A percentile compares a stretch with the other conserved stretches of the same genome.
Conservation (phyloP, 2,113 vertebrate genomes). For the Nansenia antarctica region DNA sequence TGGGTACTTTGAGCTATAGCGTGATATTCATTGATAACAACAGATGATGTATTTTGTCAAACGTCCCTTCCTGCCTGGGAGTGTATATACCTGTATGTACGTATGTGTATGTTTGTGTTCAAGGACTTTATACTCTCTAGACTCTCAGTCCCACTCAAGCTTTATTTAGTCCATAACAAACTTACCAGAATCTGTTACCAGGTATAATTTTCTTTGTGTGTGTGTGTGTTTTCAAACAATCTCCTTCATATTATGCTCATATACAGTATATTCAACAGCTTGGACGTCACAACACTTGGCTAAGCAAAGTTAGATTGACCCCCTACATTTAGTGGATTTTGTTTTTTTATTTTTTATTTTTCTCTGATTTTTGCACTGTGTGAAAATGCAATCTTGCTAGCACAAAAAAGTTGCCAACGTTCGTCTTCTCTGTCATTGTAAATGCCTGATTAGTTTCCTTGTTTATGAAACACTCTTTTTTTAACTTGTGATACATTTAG, state of each 20-base stretch:
- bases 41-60: not conserved
- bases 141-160: no score
- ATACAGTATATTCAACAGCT: not conserved
- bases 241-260: no score
- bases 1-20: no score
- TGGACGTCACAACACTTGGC: not conserved
- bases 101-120: not conserved
- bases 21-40: not conserved
- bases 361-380: constrained; percentile 83
- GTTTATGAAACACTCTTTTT: constrained; percentile 84
- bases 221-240: no score
- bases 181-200: not conserved
- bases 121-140: no score
- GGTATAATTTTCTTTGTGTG: no score
- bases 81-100: not conserved
- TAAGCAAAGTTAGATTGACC: constrained; percentile 3
- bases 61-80: not conserved
- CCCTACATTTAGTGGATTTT: constrained; percentile 17
- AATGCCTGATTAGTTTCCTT: constrained; percentile 76
- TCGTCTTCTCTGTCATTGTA: constrained; percentile 82
- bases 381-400: constrained; percentile 85
- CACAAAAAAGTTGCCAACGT: constrained; percentile 83
- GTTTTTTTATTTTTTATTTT: constrained; percentile 56
- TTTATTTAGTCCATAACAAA: no score
- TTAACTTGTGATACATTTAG: constrained; percentile 87